Evolutionary conservation across 1,140 invertebrate species (phyloP), one percentile per base, ranked within the genome.

Genomic region (Helicoverpa armigera): DNA sequence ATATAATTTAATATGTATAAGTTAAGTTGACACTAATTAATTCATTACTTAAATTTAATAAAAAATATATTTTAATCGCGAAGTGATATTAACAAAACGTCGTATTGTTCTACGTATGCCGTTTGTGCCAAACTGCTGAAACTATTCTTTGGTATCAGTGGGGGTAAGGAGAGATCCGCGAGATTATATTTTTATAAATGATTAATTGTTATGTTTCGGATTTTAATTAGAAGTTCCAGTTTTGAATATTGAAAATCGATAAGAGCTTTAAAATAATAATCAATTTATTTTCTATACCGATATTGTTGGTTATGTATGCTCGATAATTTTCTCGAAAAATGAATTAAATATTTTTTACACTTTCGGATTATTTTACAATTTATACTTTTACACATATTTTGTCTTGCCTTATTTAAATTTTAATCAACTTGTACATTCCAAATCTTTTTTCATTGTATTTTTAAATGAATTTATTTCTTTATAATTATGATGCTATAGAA

Each of bases 191-290:
- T 43, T 29, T 31, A 29, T 13, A 4, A 29, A 29, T 12, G 14
- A 13, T 43, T 60, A 4, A n/a, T n/a, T 65, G 43, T 65, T 65
- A 43, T 65, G 63, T 65, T 65, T n/a, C 35, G 35, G 31, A n/a
- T 31, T n/a, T 48, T 65, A 65, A 43, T 65, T 65, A 61, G 35
- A n/a, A 65, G 63, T 65, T 65, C 63, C n/a, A 65, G 63, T 65
- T 65, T 65, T 65, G 61, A 60, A 43, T 65, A 65, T 43, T 65
- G 5, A 43, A 65, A 65, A 1, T 43, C 4, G 58, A 61, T 31
- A 61, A 61, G 58, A 61, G 29, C 3, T 10, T 65, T 65, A 14
- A 31, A 61, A 13, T 61, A 14, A 31, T 31, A 29, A 61, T 13
- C 11, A 61, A 29, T 31, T 31, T 12, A 14, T 5, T 29, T 12